Percentiles rank a stretch among this genome's conserved stretches.
These are phyloP conservation scores for Taenaris catops DNA, from an alignment of 2,888 invertebrate species.

Conservation along the genomic window DNA sequence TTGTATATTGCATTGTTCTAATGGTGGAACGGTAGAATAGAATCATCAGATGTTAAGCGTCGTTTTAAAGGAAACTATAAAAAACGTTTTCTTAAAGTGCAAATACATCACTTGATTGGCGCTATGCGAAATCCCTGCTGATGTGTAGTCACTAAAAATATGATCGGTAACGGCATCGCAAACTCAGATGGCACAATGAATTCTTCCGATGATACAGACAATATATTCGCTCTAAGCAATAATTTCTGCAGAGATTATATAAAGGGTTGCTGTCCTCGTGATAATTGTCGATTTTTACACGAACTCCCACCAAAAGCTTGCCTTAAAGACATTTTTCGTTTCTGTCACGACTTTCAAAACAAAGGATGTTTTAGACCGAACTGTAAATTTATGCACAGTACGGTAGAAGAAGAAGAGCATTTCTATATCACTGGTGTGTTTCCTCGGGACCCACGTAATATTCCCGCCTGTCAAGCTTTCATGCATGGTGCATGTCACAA, in stretches of 20 bases:
- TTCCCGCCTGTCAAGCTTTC: slow-evolving; percentile 81
- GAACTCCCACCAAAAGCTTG: slow-evolving; percentile 52
- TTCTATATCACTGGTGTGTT: slow-evolving; percentile 82
- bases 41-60: too few relatives aligned
- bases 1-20: too few relatives aligned
- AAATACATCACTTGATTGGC: too few relatives aligned
- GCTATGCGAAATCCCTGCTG: background rate
- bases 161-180: slow-evolving; percentile 37
- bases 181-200: slow-evolving; percentile 38
- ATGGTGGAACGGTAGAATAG: too few relatives aligned
- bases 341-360: slow-evolving; percentile 84
- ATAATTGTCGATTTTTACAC: slow-evolving; percentile 73
- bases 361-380: slow-evolving; percentile 82
- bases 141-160: slow-evolving; percentile 7
- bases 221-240: slow-evolving; percentile 31
- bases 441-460: slow-evolving; percentile 62
- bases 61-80: too few relatives aligned
- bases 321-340: slow-evolving; percentile 64
- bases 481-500: slow-evolving; percentile 78
- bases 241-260: slow-evolving; percentile 73
- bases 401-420: slow-evolving; percentile 83
- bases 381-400: slow-evolving; percentile 86
- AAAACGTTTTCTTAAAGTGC: too few relatives aligned
- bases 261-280: slow-evolving; percentile 71
- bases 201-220: slow-evolving; percentile 45